Evolutionary conservation across 2,797 vertebrate species (phyloP), one percentile per base, ranked within the genome.

Genomic region (Crax fasciolata): DNA sequence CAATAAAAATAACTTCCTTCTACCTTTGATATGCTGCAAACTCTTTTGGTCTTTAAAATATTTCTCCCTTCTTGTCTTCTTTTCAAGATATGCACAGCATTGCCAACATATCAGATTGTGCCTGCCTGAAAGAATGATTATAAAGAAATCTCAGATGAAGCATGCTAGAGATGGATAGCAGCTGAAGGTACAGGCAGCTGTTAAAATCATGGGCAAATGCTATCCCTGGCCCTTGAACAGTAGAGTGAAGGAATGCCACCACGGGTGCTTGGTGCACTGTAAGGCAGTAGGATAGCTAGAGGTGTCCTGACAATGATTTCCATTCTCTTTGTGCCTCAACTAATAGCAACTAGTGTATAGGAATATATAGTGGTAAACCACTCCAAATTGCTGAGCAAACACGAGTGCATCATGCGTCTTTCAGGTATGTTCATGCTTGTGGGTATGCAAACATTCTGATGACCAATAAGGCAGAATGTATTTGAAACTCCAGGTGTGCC

Each of bases 101-200:
- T 84, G 59, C 74, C 85, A 59, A 52, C 82, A 39, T n/a, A 25
- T 81, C 70, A 67, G 59, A 38, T 87, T 88, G 24, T 84, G 74
- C 75, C 82, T 92, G 59, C 39, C 38, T 89, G 62, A 63, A 84
- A 71, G 61, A 63, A 58, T 58, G 59, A 78, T 86, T 84, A 43
- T 17, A 83, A 84, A 49, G 65, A 76, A 84, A 41, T 83, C 57
- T 93, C 58, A 68, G 55, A 71, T 55, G 79, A 81, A 91, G 75
- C 23, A 30, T 5, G 24, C 44, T 49, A 43, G 73, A 65, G 57
- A 83, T 24, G 19, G 73, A 44, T 55, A 3, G 3, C 35, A 25
- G 46, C 35, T 55, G 58, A 43, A 81, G 58, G 52, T 43, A 76
- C 17, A 84, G 87, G 28, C 23, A 84, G 82, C 73, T 86, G 77